A percentile compares a stretch with the other conserved stretches of the same genome.
Conservation (phyloP, 37 sponge, comb jelly and placozoan genomes). For the Hexactinellida sp. region DNA sequence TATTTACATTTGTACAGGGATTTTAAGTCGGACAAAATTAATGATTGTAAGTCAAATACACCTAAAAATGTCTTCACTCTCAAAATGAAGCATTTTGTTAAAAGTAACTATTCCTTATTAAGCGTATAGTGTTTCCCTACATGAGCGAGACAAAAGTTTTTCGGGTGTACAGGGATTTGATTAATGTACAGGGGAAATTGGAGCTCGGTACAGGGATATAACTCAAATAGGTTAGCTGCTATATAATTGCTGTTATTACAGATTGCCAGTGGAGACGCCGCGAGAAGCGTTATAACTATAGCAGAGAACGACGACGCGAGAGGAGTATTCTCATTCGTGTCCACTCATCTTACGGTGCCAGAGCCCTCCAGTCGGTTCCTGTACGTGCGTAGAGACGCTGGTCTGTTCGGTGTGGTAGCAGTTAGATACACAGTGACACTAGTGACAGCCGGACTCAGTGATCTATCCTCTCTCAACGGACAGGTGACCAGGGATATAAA, state of each 20-base stretch:
- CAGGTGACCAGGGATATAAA: not conserved
- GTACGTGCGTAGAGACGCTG: conserved; percentile 29
- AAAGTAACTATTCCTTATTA: no score
- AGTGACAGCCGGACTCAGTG: not conserved
- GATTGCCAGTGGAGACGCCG: not conserved
- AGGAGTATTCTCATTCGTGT: conserved; percentile 46
- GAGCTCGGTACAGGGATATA: not conserved
- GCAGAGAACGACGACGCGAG: conserved; percentile 71
- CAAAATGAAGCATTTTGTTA: no score
- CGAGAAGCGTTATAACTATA: conserved; percentile 38
- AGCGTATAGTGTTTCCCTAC: no score
- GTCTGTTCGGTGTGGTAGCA: conserved; percentile 48
- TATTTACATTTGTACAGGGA: no score
- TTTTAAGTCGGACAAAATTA: no score
- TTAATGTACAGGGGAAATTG: no score
- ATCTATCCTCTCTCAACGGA: not conserved
- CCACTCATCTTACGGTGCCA: conserved; percentile 18
- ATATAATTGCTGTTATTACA: not conserved
- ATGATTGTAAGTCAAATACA: no score
- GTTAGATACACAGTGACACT: not conserved
- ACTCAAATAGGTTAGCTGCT: no score
- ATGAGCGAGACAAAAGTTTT: no score
- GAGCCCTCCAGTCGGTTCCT: conserved; percentile 46
- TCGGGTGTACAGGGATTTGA: no score
- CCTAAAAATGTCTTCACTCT: no score